Conservation (phyloP, 2,113 vertebrate species). For the Rhagologus leucostigma region DNA sequence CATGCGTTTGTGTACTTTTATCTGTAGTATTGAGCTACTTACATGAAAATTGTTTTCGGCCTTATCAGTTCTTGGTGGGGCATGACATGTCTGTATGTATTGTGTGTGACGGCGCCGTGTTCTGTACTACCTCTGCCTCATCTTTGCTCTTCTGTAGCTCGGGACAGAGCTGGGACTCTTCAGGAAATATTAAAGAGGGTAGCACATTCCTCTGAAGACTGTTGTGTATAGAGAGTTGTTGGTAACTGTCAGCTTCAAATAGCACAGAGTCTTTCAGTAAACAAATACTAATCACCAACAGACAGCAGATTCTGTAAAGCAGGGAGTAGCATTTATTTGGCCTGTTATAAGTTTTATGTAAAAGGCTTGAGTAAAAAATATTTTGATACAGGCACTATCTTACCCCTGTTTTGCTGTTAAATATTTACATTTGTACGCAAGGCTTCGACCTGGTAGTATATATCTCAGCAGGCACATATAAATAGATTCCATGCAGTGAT, state of each 20-base stretch:
- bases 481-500: constrained; percentile 11
- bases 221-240: not conserved
- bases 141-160: not conserved
- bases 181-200: not conserved
- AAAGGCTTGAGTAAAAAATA: not conserved
- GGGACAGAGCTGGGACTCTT: not conserved
- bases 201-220: not conserved
- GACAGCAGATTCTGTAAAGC: not conserved
- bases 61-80: not conserved
- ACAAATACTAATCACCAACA: not conserved
- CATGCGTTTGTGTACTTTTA: not conserved
- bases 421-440: constrained; percentile 11
- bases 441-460: not conserved
- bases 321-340: not conserved
- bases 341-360: not conserved
- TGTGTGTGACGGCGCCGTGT: fast-evolving
- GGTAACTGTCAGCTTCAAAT: not conserved
- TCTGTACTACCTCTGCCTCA: not conserved
- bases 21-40: not conserved
- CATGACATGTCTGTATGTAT: not conserved
- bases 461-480: not conserved
- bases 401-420: not conserved
- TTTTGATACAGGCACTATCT: not conserved
- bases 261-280: not conserved
- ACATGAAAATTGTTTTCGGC: not conserved